A percentile compares a stretch with the other conserved stretches of the same genome.
These are phyloP conservation scores for Pagetopsis macropterus DNA, from an alignment of 2,797 vertebrate genomes.

Conservation along the genomic window DNA sequence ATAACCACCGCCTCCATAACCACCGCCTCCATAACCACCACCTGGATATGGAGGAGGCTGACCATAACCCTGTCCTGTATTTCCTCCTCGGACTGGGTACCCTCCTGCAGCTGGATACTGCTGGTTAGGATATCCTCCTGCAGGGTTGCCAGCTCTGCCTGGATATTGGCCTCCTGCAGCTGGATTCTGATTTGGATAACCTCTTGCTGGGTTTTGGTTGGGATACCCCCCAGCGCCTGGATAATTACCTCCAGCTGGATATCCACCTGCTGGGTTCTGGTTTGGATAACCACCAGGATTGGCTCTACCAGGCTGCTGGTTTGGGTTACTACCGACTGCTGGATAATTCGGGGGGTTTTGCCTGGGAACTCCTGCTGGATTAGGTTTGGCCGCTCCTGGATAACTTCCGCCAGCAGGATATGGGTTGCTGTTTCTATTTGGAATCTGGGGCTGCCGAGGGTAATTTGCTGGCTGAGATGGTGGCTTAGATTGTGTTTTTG, in stretches of 20 bases:
- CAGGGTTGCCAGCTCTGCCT: constrained; percentile 29
- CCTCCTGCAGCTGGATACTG: constrained; percentile 52
- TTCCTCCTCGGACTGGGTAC: constrained; percentile 72
- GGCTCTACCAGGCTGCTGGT: constrained; percentile 60
- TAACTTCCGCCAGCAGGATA: constrained; percentile 79
- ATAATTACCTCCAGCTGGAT: constrained; percentile 56
- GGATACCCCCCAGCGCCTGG: constrained; percentile 68
- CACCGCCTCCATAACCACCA: constrained; percentile 53
- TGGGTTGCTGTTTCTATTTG: constrained; percentile 71
- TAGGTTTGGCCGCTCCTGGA: constrained; percentile 62
- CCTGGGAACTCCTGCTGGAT: constrained; percentile 60
- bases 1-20: constrained; percentile 54
- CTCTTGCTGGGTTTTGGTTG: constrained; percentile 54
- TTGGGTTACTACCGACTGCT: constrained; percentile 58
- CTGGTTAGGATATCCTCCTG: constrained; percentile 52
- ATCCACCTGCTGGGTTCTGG: constrained; percentile 50
- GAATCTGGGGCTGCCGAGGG: constrained; percentile 67
- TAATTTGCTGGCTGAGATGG: constrained; percentile 62
- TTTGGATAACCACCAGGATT: constrained; percentile 60
- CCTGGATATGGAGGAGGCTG: constrained; percentile 28
- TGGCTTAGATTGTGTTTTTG: constrained; percentile 64
- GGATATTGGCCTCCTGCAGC: constrained; percentile 51
- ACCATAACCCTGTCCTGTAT: constrained; percentile 64
- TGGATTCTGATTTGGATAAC: constrained; percentile 60
- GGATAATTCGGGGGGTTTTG: constrained; percentile 71